Conservation (phyloP, 2,113 vertebrate species). For the Cebidichthys violaceus region DNA sequence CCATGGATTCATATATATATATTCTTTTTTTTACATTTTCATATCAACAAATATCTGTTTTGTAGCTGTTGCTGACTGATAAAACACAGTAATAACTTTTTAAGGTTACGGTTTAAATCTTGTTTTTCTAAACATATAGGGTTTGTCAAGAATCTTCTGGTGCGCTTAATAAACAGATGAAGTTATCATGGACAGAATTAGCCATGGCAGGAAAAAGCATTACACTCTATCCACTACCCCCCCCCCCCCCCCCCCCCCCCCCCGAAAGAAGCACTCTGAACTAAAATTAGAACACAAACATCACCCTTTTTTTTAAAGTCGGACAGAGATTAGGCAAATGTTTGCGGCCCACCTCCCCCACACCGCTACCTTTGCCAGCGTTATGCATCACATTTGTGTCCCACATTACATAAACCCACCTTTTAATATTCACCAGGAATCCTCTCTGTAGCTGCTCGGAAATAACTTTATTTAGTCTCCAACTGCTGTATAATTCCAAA, state of each 20-base stretch:
- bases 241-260: no score
- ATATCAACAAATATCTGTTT: conserved; percentile 9
- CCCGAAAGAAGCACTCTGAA: background rate
- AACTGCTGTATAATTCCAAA: conserved; percentile 59
- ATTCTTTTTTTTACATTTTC: conserved; percentile 2
- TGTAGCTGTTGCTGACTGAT: conserved; percentile 22
- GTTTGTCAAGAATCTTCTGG: background rate
- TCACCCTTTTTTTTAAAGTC: conserved; percentile 4
- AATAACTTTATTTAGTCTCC: conserved; percentile 67
- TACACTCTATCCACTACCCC: background rate
- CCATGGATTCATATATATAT: background rate
- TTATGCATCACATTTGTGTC: conserved; percentile 45
- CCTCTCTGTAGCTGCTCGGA: conserved; percentile 54
- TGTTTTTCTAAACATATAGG: background rate
- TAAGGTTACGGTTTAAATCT: background rate
- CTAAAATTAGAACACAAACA: conserved; percentile 23
- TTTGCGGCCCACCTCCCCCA: conserved; percentile 21
- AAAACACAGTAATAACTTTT: conserved; percentile 25
- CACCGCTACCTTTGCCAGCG: conserved; percentile 9
- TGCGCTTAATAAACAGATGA: background rate
- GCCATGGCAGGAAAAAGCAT: background rate
- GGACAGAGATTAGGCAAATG: conserved; percentile 46
- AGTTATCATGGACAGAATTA: background rate
- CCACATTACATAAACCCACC: conserved; percentile 30
- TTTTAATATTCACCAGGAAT: conserved; percentile 73